A percentile compares a stretch with the other conserved stretches of the same genome.
These are phyloP conservation scores for Callosobruchus maculatus DNA, from an alignment of 2,888 invertebrate genomes.

Conservation along the genomic window DNA sequence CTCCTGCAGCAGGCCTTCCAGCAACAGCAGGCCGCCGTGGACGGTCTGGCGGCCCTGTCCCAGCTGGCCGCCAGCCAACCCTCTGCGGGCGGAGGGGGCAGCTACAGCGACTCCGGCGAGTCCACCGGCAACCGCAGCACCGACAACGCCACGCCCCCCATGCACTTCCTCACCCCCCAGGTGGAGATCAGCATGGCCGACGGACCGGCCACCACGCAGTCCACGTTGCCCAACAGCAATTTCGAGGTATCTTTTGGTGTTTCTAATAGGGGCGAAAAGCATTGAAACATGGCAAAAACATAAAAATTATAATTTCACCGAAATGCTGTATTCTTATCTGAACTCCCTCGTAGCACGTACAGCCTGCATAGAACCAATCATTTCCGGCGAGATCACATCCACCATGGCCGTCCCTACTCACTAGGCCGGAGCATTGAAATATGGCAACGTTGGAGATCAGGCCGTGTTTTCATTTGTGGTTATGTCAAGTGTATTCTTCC, in stretches of 20 bases:
- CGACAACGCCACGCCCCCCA: conserved; percentile 85
- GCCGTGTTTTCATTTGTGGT: no score
- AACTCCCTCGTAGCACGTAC: no score
- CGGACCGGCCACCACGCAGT: conserved; percentile 56
- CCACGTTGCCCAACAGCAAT: not conserved
- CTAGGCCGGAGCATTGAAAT: no score
- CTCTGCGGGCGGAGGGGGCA: conserved; percentile 63
- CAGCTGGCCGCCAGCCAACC: conserved; percentile 61
- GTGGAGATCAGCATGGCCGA: conserved; percentile 89
- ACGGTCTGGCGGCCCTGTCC: conserved; percentile 53
- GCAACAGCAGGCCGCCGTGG: conserved; percentile 34
- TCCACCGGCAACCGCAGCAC: conserved; percentile 71
- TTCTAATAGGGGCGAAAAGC: not conserved
- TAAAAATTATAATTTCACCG: no score
- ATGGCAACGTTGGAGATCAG: no score
- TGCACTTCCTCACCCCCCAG: conserved; percentile 88
- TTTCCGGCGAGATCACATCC: no score
- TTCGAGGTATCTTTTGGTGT: not conserved
- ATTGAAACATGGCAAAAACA: not conserved
- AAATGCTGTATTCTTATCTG: no score
- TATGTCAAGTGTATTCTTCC: no score
- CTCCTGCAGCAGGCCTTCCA: conserved; percentile 62
- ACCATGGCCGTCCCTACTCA: no score
- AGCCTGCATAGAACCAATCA: no score
- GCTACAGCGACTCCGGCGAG: conserved; percentile 80